Base-by-base conservation (phyloP, 2,888 invertebrate species). In the Xestobium rufovillosum region DNA sequence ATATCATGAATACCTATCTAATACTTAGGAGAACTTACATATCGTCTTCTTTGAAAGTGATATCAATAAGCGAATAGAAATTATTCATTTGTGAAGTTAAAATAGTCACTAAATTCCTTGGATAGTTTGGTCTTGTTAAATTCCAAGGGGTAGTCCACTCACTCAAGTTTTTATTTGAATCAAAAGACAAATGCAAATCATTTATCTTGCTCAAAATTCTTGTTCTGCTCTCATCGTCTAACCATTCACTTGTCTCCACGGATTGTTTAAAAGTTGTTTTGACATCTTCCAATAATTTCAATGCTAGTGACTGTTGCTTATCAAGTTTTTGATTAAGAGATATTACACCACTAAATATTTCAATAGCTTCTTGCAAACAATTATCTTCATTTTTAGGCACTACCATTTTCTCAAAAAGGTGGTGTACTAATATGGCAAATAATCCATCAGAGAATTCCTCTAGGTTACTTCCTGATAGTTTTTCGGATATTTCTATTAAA, bases 401-500 rank as follows among this genome's bases (percentile, higher is more conserved):
- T 1, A 39, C 35, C 12, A 27, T 34, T 14, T 39, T 39, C 14
- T 35, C 31, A 31, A 31, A 39, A n/a, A 39, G 25, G 14, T 23
- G 31, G 23, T 35, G 12, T 2, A 28, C 39, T 26, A 39, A 19
- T 6, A 39, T 26, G 4, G 34, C 29, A 8, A 39, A 14, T 11
- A 39, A 35, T 1, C n/a, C n/a, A n/a, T n/a, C n/a, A n/a, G n/a
- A n/a, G n/a, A n/a, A n/a, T n/a, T n/a, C n/a, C n/a, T n/a, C n/a
- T n/a, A n/a, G n/a, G n/a, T n/a, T n/a, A n/a, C n/a, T n/a, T n/a
- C n/a, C n/a, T n/a, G n/a, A n/a, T n/a, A n/a, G n/a, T n/a, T n/a
- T n/a, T n/a, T n/a, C n/a, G n/a, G n/a, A n/a, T n/a, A n/a, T 15
- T 14, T 3, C 4, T 14, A 23, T 15, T 12, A 55, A 51, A 42